Percentiles rank a stretch among this genome's conserved stretches.
Conservation (phyloP, 2,797 vertebrate genomes). For the Okamejei kenojei region DNA sequence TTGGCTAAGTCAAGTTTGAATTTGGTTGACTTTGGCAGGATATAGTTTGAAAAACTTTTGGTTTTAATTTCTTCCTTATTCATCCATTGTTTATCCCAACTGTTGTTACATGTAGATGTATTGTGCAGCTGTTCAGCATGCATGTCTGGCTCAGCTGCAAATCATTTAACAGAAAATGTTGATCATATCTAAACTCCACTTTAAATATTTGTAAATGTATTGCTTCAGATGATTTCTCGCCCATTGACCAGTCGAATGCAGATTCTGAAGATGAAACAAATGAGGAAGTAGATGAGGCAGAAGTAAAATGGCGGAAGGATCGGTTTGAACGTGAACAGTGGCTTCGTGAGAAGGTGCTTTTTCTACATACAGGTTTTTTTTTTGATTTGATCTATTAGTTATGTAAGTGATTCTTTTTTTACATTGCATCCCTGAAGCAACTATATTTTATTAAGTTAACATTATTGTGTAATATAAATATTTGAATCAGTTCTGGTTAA, state of each 20-base stretch:
- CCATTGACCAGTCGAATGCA: slow-evolving; percentile 59
- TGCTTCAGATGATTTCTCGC: slow-evolving; percentile 70
- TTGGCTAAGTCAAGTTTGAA: background rate
- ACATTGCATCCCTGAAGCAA: slow-evolving; percentile 9
- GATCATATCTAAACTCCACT: background rate
- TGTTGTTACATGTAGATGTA: too few species aligned
- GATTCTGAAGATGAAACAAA: slow-evolving; percentile 68
- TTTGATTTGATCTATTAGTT: background rate
- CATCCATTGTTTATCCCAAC: background rate
- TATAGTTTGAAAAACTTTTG: background rate
- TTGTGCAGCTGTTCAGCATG: background rate
- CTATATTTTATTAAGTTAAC: background rate
- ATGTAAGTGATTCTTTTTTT: background rate
- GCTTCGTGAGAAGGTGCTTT: slow-evolving; percentile 80
- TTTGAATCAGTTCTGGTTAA: background rate
- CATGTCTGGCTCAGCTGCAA: background rate
- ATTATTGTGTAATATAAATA: background rate
- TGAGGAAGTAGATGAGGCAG: slow-evolving; percentile 69
- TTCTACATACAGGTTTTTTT: background rate
- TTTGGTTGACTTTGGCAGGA: background rate
- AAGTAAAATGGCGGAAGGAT: slow-evolving; percentile 79
- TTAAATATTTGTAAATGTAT: slow-evolving; percentile 15
- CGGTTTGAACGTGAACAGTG: slow-evolving; percentile 86
- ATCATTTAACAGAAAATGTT: background rate
- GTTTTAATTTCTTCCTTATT: background rate